These are phyloP conservation scores for Panthera uncia DNA, from an alignment of 2,113 vertebrate species.

Conservation along the genomic window DNA sequence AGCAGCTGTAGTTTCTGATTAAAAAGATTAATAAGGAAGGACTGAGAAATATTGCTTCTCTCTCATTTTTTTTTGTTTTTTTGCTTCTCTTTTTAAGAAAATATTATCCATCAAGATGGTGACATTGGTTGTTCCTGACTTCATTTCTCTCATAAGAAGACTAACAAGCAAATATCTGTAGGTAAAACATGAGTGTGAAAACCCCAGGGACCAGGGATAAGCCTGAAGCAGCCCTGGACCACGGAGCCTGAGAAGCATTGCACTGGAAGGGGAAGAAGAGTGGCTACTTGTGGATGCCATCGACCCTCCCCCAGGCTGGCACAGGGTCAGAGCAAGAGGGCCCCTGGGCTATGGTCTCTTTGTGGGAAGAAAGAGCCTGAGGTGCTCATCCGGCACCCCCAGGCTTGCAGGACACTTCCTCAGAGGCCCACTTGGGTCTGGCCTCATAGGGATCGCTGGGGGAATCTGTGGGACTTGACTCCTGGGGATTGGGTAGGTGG, in stretches of 20 bases:
- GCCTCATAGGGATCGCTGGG: not conserved
- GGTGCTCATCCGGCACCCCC: not conserved
- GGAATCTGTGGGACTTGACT: not conserved
- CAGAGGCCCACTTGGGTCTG: not conserved
- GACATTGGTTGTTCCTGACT: not conserved
- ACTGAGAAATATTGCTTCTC: not conserved
- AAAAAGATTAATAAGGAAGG: not conserved
- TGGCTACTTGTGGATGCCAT: accelerated
- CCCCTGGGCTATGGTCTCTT: not conserved
- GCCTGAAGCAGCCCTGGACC: too few relatives aligned
- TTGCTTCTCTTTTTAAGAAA: not conserved
- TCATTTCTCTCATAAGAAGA: not conserved
- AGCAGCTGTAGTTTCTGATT: not conserved
- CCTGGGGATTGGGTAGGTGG: not conserved
- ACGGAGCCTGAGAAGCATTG: not conserved
- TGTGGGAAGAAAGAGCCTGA: not conserved
- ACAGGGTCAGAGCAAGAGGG: not conserved
- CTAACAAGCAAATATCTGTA: not conserved
- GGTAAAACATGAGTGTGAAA: not conserved
- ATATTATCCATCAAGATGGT: not conserved
- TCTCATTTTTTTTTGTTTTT: not conserved
- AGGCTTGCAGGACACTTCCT: not conserved
- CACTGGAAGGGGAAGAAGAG: not conserved
- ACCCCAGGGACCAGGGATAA: not conserved
- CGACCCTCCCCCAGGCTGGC: too few relatives aligned